These are phyloP conservation scores for Hirudo medicinalis DNA, from an alignment of 1,140 invertebrate genomes.

Conservation along the genomic window DNA sequence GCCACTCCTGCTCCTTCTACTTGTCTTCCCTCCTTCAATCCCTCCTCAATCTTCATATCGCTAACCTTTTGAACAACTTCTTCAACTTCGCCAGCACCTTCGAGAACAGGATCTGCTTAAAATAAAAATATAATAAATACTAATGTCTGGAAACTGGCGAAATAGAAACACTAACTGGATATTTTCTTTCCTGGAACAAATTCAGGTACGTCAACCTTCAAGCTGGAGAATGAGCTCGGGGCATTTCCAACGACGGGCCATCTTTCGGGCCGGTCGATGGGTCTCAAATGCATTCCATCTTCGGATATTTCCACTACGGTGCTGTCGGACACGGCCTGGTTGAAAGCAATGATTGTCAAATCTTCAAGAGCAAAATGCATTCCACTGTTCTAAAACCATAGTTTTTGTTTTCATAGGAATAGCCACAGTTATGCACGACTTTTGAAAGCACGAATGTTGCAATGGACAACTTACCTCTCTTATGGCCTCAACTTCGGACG, in stretches of 20 bases:
- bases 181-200: constrained; percentile 51
- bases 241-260: constrained; percentile 62
- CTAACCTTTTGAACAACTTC: neutral
- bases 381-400: too few relatives aligned
- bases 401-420: too few relatives aligned
- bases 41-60: neutral
- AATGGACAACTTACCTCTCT: constrained; percentile 29
- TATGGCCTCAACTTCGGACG: constrained; percentile 67
- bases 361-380: neutral
- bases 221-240: constrained; percentile 29
- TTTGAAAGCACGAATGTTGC: neutral
- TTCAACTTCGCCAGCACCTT: neutral
- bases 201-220: constrained; percentile 73
- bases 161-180: neutral
- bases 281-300: constrained; percentile 63
- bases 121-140: too few relatives aligned
- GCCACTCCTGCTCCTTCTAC: constrained; percentile 18
- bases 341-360: constrained; percentile 8
- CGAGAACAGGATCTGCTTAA: too few relatives aligned
- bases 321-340: constrained; percentile 62
- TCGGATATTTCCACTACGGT: constrained; percentile 64
- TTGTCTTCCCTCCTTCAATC: neutral
- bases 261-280: constrained; percentile 60
- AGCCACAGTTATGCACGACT: neutral
- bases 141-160: too few relatives aligned